Evolutionary conservation across 2,113 vertebrate species (phyloP), one percentile per base, ranked within the genome.

Genomic region (Platycercus adscitus): DNA sequence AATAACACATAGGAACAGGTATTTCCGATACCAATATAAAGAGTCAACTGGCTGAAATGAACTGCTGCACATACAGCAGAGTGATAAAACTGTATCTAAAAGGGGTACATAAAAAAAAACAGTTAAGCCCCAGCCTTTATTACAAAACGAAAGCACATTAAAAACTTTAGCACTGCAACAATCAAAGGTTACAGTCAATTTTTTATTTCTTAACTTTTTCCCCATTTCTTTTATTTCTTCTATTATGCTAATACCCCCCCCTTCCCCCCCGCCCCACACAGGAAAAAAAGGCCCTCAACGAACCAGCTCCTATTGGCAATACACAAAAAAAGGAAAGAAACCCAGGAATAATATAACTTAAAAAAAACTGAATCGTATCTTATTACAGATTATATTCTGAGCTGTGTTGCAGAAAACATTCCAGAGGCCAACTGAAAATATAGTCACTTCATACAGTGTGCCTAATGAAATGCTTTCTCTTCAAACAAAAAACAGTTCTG

Each of bases 1-100:
- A 82, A 28, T 76, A 91, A 90, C 92, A 94, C 41, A 82, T 60
- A 92, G 77, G 29, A 91, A 95, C 86, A 93, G 86, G 80, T 93
- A 94, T 96, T 94, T 95, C 80, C 35, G 3, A 94, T 35, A 43
- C 25, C 43, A 81, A 76, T 25, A 61, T 17, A 53, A 64, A 88
- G 70, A 88, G n/a, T 50, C 82, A 90, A 88, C 24, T 78, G 37
- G 66, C 69, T 55, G 37, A 83, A 91, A 47, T 44, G 17, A 96
- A 84, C 53, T 84, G 72, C 69, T 87, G 58, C 37, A 53, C 23
- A 49, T 18, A 49, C 10, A 70, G 49, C 37, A 69, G 4, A 64
- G 25, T 39, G 17, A 79, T 65, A 95, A 86, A 77, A 81, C 7
- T 26, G 6, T 8, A 81, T 33, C 52, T 43, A 64, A 61, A 90